Evolutionary conservation across 1,140 invertebrate species (phyloP), one percentile per base, ranked within the genome.

Genomic region (Bombus picipes): DNA sequence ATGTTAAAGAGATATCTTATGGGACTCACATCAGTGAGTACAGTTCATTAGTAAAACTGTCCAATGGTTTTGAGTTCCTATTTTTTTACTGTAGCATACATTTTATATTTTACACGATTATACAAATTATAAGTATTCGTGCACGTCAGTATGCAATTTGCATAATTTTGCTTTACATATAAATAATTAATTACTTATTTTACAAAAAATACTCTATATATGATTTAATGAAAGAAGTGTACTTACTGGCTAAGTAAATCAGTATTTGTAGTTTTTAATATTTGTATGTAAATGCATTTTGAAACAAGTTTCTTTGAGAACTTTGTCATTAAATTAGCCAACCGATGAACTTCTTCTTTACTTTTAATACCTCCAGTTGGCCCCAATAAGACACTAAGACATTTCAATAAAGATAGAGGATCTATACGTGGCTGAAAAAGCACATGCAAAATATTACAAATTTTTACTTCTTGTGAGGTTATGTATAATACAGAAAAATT

Each of bases 271-370:
- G 97, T 97, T 95, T 98, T 98, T 72, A 99, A 95, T 91, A 99
- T 99, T 94, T 99, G 98, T 86, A 99, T 97, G 93, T 99, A 99
- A 90, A 99, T 98, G 95, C 98, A 99, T 96, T 98, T 98, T 90
- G 98, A 99, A 57, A 99, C 98, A 78, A 99, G 95, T 94, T 99
- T 99, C 93, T 98, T 98, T 1, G 98, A 99, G 96, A 98, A 99
- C 94, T 99, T 98, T 41, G 97, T 97, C 98, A 99, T 99, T 92
- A 99, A 96, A 93, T 98, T 99, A 96, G 97, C 97, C 89, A 98
- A 96, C 88, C 98, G 96, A 89, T 97, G 96, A 3, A 99, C 98
- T 96, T 99, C 98, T 86, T 97, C 96, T 87, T 96, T 96, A 89
- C 98, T 98, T 93, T 97, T 97, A 84, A 99, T 99, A 9, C 98